Evolutionary conservation across 2,888 invertebrate genomes (phyloP), one percentile per base, ranked within the genome.

Genomic region (Drosophila prostipennis): DNA sequence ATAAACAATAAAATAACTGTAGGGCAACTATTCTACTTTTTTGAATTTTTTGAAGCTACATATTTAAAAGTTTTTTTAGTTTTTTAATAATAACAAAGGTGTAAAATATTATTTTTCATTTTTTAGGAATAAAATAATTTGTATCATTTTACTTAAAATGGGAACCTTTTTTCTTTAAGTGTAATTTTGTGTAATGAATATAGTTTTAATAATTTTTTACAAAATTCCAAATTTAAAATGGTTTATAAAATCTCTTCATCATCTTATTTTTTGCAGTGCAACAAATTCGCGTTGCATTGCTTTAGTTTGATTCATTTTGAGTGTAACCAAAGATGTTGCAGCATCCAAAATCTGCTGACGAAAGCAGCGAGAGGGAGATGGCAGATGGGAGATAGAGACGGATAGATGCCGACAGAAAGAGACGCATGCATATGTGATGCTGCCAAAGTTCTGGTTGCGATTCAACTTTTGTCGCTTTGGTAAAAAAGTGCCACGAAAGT

Each of bases 391-490:
- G 29, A 26, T 23, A 6, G 39, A 36, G 29, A 26, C 3, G 26
- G 39, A 23, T n/a, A 32, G 37, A 14, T n/a, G 23, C 37, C 36
- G 11, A 48, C 23, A 48, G n/a, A 14, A 32, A 19, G 51, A n/a
- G 32, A 49, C 14, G 43, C 43, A n/a, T 34, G 34, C 36, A 42
- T 37, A 53, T 65, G 48, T 63, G 55, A 26, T 45, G 52, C 6
- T 51, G 37, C 64, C 76, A 81, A 71, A 81, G 70, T 85, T 81
- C 71, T 74, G 60, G 74, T 60, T 87, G 80, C 65, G 59, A 72
- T 87, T 81, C 54, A 87, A 81, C 88, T 87, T 70, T 80, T 80
- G 87, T 72, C 63, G 79, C 84, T 78, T 73, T 87, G 63, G 75
- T 40, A 72, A 74, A 67, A 75, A 80, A 69, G 65, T 81, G 86